Base-by-base conservation (phyloP, 30 jellyfish, hydroid and myxozoan species). In the Cassiopea andromeda region DNA sequence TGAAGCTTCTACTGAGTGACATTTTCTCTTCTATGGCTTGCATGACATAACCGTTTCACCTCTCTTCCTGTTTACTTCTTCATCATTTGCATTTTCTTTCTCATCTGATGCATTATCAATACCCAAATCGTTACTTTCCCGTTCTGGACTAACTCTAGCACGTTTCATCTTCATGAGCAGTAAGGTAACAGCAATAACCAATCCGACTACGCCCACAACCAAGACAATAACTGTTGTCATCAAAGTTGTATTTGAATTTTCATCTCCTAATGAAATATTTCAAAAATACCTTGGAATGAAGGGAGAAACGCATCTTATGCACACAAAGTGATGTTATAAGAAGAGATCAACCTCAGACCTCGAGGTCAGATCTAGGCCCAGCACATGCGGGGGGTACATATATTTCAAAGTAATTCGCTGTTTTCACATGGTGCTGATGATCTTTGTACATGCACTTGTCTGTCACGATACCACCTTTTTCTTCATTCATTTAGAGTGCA, bases 151-250 rank as follows among this genome's bases (percentile, higher is more conserved):
- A 14, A 57, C 74, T n/a, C n/a, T n/a, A n/a, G n/a, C n/a, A n/a
- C n/a, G 90, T 82, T 54, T 64, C 90, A 48, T 46, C 67, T 48
- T 81, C 74, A 81, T 15, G 6, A 64, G 7, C 46, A 81, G 81
- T 1, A 68, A 70, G 18, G 79, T 73, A 61, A 81, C 82, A 81
- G 67, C 9, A 16, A 68, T 67, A 10, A 67, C 73, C 57, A 81
- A 81, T 43, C 64, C 90, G 67, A 66, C 81, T 4, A 81, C 82
- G 1, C 82, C 90, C 46, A 57, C 90, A 66, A 68, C 90, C 82
- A 81, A 47, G 73, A 49, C 90, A 10, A 81, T 81, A 38, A 66
- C 82, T 1, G 73, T 57, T 43, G 18, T 46, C 72, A 44, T 73
- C 50, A 81, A 59, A 2, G 90, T 8, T 44, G 7, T 47, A 10